These are phyloP conservation scores for Ypsolopha sequella DNA, from an alignment of 2,888 invertebrate genomes.

Conservation along the genomic window DNA sequence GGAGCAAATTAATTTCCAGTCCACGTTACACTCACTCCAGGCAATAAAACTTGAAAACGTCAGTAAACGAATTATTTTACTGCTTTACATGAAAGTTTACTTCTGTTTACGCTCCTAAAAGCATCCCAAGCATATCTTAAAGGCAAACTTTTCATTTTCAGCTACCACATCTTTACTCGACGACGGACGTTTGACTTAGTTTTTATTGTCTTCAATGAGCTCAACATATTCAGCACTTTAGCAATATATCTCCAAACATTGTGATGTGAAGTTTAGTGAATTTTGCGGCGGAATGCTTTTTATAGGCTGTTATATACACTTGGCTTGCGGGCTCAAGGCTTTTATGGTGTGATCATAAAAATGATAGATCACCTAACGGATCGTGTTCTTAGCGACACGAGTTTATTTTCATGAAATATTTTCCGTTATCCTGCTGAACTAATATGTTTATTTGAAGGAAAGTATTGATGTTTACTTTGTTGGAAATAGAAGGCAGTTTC, in stretches of 20 bases:
- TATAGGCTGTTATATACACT: conserved; percentile 63
- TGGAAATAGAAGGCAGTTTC: too few species aligned
- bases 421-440: not conserved
- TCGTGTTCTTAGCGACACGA: conserved; percentile 15
- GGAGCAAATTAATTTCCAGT: too few species aligned
- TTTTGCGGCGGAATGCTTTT: conserved; percentile 48
- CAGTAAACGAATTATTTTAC: too few species aligned
- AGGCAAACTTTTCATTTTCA: not conserved
- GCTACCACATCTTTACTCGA: not conserved
- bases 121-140: too few species aligned
- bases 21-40: too few species aligned
- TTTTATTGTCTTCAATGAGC: conserved; percentile 2
- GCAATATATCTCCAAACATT: conserved; percentile 29
- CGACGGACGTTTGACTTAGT: not conserved
- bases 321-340: conserved; percentile 50
- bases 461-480: not conserved
- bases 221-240: conserved; percentile 7
- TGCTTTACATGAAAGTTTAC: too few species aligned
- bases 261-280: conserved; percentile 43
- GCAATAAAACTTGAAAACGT: too few species aligned
- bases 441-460: not conserved
- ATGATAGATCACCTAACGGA: conserved; percentile 52
- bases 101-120: too few species aligned
- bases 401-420: not conserved
- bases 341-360: conserved; percentile 61